Conservation (phyloP, 2,797 vertebrate species). For the Pantherophis alleghaniensis region DNA sequence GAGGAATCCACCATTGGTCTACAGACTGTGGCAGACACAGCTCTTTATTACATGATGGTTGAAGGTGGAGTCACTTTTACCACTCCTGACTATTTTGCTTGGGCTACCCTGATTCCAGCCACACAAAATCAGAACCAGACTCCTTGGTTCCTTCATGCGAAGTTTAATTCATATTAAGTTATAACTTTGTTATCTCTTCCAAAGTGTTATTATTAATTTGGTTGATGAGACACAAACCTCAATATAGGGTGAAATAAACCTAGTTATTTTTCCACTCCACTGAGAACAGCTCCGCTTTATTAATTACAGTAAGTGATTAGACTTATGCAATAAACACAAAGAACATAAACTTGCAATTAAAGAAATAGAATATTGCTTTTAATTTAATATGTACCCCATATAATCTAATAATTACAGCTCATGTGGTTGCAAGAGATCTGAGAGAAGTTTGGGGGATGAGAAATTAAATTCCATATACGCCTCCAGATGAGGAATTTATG, state of each 20-base stretch:
- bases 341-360: neutral
- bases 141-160: neutral
- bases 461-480: neutral
- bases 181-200: neutral
- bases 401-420: neutral
- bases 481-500: neutral
- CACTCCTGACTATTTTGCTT: neutral
- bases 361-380: neutral
- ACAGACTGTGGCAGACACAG: neutral
- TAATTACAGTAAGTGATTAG: neutral
- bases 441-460: neutral
- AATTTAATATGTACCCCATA: neutral
- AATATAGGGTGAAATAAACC: neutral
- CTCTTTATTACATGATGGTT: neutral
- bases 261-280: neutral
- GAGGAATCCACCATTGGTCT: neutral
- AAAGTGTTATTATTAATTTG: neutral
- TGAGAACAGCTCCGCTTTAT: neutral
- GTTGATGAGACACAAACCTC: neutral
- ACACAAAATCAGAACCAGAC: neutral
- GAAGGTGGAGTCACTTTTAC: neutral
- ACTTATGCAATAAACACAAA: neutral
- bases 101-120: neutral
- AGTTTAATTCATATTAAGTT: neutral
- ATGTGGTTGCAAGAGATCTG: neutral